A percentile compares a stretch with the other conserved stretches of the same genome.
phyloP scores from a whole-genome alignment of 2,888 invertebrate genomes.

The Ptychoptera contaminata region DNA sequence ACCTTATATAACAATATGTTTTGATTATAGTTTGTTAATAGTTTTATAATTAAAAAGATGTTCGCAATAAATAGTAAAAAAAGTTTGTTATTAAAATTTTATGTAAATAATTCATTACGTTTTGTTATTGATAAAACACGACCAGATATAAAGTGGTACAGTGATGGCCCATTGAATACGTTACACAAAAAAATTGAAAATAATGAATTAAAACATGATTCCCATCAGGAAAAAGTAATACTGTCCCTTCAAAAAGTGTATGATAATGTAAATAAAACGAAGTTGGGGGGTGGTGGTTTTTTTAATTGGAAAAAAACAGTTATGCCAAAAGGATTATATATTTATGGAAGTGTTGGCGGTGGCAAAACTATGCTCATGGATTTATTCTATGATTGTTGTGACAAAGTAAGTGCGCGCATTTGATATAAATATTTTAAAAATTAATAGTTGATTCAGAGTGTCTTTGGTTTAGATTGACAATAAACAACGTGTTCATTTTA shows the following conservation, averaged over 20 bases:
- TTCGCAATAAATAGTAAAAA: too few relatives aligned
- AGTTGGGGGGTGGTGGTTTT: conserved; percentile 26
- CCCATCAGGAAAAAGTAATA: conserved; percentile 55
- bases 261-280: conserved; percentile 35
- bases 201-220: conserved; percentile 47
- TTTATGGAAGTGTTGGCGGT: conserved; percentile 82
- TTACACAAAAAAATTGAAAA: conserved; percentile 41
- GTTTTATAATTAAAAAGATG: too few relatives aligned
- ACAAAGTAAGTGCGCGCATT: conserved; percentile 24
- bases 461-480: conserved; percentile 38
- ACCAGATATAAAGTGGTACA: background rate
- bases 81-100: too few relatives aligned
- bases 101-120: too few relatives aligned
- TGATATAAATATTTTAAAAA: conserved; percentile 1
- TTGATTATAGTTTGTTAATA: too few relatives aligned
- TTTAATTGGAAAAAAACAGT: conserved; percentile 16
- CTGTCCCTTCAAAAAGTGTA: conserved; percentile 53
- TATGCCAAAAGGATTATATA: conserved; percentile 67
- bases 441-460: background rate
- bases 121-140: too few relatives aligned
- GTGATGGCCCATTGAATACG: conserved; percentile 33
- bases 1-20: too few relatives aligned
- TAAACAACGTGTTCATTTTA: conserved; percentile 82
- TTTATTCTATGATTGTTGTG: conserved; percentile 73
- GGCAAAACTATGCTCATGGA: conserved; percentile 99